These are phyloP conservation scores for Tolmerus cingulatus DNA, from an alignment of 2,888 invertebrate species.

Conservation along the genomic window DNA sequence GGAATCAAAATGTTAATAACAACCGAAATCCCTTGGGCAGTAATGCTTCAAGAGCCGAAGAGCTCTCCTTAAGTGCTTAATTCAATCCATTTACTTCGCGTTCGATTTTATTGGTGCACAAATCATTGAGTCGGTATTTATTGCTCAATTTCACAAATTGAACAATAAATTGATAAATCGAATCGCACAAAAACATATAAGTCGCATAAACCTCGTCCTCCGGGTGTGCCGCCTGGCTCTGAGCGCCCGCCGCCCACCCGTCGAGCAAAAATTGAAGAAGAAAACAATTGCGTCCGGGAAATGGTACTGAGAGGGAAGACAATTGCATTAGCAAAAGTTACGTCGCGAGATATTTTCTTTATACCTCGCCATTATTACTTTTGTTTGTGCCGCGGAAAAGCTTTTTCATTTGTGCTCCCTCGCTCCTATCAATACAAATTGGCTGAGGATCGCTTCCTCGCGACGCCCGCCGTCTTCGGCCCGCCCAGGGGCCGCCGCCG, in stretches of 20 bases:
- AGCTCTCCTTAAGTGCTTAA: neutral
- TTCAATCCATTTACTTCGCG: neutral
- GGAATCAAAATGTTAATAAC: neutral
- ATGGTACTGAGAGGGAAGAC: conserved; percentile 24
- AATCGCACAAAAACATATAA: conserved; percentile 39
- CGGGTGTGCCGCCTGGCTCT: neutral
- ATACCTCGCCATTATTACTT: conserved; percentile 33
- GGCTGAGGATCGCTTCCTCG: conserved; percentile 27
- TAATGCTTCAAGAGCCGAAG: neutral
- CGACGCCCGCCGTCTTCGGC: neutral
- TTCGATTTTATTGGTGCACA: neutral
- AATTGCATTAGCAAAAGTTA: conserved; percentile 47
- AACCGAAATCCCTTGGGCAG: neutral
- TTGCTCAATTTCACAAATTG: conserved; percentile 44
- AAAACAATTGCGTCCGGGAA: conserved; percentile 21
- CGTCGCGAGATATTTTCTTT: conserved; percentile 38
- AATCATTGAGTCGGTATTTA: conserved; percentile 34
- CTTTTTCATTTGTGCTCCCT: conserved; percentile 4
- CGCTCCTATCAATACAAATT: conserved; percentile 43
- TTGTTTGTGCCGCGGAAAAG: conserved; percentile 12
- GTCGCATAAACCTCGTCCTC: conserved; percentile 17
- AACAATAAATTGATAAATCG: conserved; percentile 39
- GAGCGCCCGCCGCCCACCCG: neutral
- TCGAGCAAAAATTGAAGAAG: neutral
- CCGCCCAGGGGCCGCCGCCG: neutral